Conservation (phyloP, 2,888 invertebrate species). For the Conomelus anceps region DNA sequence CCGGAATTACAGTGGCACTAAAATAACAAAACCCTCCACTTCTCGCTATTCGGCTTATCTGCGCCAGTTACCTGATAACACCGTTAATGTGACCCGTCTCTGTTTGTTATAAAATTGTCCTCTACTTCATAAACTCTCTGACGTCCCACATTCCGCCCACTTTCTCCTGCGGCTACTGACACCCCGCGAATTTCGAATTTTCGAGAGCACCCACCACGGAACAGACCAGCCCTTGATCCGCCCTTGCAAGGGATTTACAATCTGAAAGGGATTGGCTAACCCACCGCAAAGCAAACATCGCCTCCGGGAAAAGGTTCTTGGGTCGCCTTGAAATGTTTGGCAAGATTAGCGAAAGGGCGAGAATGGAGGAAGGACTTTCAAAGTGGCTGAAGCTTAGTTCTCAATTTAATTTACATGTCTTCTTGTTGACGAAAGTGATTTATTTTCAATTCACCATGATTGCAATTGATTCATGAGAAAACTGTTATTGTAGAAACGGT, state of each 20-base stretch:
- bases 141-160: neutral
- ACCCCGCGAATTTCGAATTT: neutral
- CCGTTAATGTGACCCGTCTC: constrained; percentile 7
- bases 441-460: neutral
- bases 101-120: constrained; percentile 7
- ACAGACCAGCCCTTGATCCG: neutral
- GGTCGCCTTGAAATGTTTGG: neutral
- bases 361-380: neutral
- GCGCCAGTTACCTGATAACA: constrained; percentile 7
- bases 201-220: neutral
- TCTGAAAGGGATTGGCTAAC: neutral
- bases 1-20: constrained; percentile 12
- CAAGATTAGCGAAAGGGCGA: neutral
- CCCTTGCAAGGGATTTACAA: neutral
- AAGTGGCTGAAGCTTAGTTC: neutral
- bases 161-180: neutral
- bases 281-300: neutral
- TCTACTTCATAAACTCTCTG: constrained; percentile 1
- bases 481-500: too few species aligned
- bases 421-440: neutral
- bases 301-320: neutral
- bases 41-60: constrained; percentile 1
- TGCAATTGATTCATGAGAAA: too few species aligned
- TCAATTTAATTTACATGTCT: neutral
- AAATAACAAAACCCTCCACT: constrained; percentile 10